phyloP scores from a whole-genome alignment of 2,797 vertebrate genomes.

The Erpetoichthys calabaricus region DNA sequence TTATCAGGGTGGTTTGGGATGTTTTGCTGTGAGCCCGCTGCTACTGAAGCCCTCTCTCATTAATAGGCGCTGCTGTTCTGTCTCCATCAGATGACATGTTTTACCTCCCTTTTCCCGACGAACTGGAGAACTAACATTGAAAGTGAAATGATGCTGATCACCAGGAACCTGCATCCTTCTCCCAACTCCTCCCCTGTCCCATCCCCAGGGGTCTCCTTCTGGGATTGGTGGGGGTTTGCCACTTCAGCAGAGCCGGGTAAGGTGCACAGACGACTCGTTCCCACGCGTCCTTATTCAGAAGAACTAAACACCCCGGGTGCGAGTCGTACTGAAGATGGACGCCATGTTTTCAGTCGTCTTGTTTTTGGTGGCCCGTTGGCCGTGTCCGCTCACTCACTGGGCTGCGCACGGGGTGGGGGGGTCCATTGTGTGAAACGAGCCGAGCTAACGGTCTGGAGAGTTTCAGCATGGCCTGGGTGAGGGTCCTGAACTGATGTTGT shows the following conservation, averaged over 20 bases:
- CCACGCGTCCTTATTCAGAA: not conserved
- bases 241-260: constrained; percentile 87
- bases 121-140: constrained; percentile 86
- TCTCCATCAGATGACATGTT: constrained; percentile 73
- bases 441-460: too few relatives aligned
- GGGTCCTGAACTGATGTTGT: too few relatives aligned
- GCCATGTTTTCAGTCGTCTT: not conserved
- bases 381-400: too few relatives aligned
- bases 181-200: constrained; percentile 86
- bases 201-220: constrained; percentile 82
- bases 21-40: too few relatives aligned
- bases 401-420: too few relatives aligned
- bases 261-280: constrained; percentile 23
- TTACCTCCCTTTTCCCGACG: constrained; percentile 59
- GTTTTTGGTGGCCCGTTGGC: constrained; percentile 6
- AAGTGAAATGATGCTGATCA: constrained; percentile 80
- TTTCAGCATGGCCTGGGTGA: too few relatives aligned
- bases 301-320: not conserved
- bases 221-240: constrained; percentile 76
- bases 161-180: constrained; percentile 85
- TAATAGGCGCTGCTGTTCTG: constrained; percentile 23
- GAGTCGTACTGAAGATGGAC: not conserved
- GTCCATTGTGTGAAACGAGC: too few relatives aligned
- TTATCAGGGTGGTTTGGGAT: too few relatives aligned
- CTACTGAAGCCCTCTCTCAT: too few relatives aligned